Conservation (phyloP, 2,113 vertebrate species). For the Brevimyrus niger region DNA sequence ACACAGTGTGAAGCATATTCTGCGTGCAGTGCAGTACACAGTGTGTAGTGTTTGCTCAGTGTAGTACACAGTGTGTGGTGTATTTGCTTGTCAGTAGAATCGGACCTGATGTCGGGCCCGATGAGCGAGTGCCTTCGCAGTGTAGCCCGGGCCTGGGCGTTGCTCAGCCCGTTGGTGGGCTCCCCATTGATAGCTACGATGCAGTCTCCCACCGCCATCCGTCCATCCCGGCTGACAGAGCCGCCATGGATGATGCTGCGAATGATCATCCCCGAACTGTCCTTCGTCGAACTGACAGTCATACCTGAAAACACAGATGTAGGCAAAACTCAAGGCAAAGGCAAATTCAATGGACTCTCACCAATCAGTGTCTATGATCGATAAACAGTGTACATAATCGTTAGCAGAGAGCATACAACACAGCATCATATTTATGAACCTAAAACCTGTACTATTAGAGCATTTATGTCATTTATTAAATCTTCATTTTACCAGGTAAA, state of each 20-base stretch:
- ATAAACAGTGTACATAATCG: neutral
- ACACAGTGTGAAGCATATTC: no score
- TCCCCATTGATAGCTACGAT: slow-evolving; percentile 90
- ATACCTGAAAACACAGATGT: slow-evolving; percentile 64
- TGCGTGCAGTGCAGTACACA: neutral
- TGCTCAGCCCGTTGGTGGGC: slow-evolving; percentile 73
- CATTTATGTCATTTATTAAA: no score
- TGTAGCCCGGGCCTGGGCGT: slow-evolving; percentile 85
- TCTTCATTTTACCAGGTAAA: no score
- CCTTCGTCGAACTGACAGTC: slow-evolving; percentile 89
- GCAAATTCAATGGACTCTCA: neutral
- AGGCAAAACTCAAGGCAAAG: neutral
- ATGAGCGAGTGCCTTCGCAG: slow-evolving; percentile 87
- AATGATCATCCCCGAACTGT: slow-evolving; percentile 83
- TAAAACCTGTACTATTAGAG: no score
- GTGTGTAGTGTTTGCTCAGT: neutral
- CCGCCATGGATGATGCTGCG: slow-evolving; percentile 90
- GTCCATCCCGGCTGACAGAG: slow-evolving; percentile 85
- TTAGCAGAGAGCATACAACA: neutral
- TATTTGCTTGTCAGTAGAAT: slow-evolving; percentile 3
- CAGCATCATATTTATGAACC: neutral
- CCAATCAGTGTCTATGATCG: neutral
- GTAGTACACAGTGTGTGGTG: neutral
- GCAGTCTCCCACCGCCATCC: slow-evolving; percentile 83
- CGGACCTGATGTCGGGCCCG: slow-evolving; percentile 84